Evolutionary conservation across 2,797 vertebrate genomes (phyloP).

Genomic region (Melanotaenia parkinsoni): DNA sequence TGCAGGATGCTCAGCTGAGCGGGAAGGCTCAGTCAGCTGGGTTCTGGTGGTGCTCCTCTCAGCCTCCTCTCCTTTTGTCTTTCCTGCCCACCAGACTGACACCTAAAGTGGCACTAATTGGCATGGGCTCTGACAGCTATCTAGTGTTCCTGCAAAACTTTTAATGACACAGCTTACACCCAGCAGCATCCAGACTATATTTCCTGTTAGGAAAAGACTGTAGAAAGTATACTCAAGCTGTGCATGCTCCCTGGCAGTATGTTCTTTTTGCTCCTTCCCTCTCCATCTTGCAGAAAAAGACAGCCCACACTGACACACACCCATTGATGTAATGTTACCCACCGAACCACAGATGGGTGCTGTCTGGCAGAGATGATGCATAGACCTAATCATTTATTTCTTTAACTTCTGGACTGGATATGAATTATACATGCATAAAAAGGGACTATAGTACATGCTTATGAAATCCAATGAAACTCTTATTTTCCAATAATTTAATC

Average conservation of each 20-base stretch:
- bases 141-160: conserved; percentile 75
- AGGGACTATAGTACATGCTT: conserved; percentile 25
- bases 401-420: conserved; percentile 43
- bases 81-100: conserved; percentile 76
- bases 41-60: conserved; percentile 64
- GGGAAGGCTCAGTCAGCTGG: conserved; percentile 67
- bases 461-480: conserved; percentile 48
- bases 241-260: conserved; percentile 58
- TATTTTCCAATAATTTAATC: conserved; percentile 43
- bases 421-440: conserved; percentile 50
- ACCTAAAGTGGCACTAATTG: conserved; percentile 85
- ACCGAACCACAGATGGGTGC: conserved; percentile 69
- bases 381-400: conserved; percentile 65
- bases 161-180: conserved; percentile 78
- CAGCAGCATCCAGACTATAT: conserved; percentile 66
- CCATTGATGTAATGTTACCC: conserved; percentile 49
- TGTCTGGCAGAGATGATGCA: conserved; percentile 72
- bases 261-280: conserved; percentile 39
- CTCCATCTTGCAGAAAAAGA: conserved; percentile 53
- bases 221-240: conserved; percentile 70
- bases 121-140: conserved; percentile 81
- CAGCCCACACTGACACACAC: conserved; percentile 50
- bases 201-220: conserved; percentile 62
- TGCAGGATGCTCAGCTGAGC: conserved; percentile 71
- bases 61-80: conserved; percentile 56